Conservation (phyloP, 2,797 vertebrate species). For the Helicolenus hilgendorfi region DNA sequence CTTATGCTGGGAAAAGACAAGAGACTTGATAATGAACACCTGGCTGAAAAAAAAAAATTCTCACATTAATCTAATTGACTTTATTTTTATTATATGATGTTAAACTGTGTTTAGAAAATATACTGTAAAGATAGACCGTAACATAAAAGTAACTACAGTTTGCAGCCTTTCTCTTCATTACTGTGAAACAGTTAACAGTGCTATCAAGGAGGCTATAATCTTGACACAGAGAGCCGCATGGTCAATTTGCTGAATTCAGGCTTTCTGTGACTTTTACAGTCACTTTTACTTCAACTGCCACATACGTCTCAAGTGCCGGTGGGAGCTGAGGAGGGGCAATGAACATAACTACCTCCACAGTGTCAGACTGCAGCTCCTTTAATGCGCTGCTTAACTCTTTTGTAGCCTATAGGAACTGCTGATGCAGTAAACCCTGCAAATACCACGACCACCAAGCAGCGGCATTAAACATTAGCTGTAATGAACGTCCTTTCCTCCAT, state of each 20-base stretch:
- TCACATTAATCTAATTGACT: not conserved
- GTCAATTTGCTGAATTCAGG: constrained; percentile 43
- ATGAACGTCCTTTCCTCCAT: constrained; percentile 17
- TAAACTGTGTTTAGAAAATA: not conserved
- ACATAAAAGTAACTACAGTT: not conserved
- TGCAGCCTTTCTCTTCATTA: not conserved
- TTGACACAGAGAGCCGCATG: constrained; percentile 11
- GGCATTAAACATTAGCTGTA: constrained; percentile 46
- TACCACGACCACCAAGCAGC: constrained; percentile 12
- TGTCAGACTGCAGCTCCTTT: constrained; percentile 30
- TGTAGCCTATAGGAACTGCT: not conserved
- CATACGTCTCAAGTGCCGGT: constrained; percentile 29
- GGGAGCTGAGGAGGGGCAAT: constrained; percentile 37
- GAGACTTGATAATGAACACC: not conserved
- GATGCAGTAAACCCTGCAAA: constrained; percentile 11
- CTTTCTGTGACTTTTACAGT: constrained; percentile 41
- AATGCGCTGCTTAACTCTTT: constrained; percentile 13
- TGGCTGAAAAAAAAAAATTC: not conserved
- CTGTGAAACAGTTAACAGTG: not conserved
- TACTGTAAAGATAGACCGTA: not conserved
- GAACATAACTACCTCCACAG: constrained; percentile 23
- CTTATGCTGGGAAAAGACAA: not conserved
- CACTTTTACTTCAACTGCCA: constrained; percentile 51
- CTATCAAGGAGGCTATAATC: constrained; percentile 32
- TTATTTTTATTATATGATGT: not conserved